Evolutionary conservation across 1,140 invertebrate species (phyloP).

Genomic region (Drosophila navojoa): DNA sequence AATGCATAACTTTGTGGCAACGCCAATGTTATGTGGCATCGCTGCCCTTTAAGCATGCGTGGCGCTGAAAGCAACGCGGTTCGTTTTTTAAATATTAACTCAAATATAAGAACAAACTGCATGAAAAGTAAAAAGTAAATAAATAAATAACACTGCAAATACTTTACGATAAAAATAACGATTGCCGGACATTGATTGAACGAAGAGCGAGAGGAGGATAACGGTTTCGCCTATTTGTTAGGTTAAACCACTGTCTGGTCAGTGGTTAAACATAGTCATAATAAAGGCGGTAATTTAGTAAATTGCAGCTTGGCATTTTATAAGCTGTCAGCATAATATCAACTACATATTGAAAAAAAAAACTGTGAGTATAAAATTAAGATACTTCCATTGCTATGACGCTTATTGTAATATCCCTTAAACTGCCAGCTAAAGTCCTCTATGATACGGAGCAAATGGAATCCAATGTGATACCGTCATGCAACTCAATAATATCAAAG

Average conservation of each 20-base stretch:
- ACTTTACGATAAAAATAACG: background rate
- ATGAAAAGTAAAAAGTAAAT: background rate
- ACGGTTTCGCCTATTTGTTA: no score
- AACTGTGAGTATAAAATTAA: background rate
- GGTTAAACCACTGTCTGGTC: no score
- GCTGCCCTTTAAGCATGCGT: slow-evolving; percentile 1
- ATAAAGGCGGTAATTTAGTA: slow-evolving; percentile 2
- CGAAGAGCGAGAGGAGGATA: background rate
- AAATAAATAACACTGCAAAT: background rate
- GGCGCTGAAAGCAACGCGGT: background rate
- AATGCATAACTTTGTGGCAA: background rate
- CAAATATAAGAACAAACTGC: no score
- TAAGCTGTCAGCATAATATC: slow-evolving; percentile 13
- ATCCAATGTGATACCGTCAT: background rate
- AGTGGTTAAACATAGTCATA: background rate
- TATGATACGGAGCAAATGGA: background rate
- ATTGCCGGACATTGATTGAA: no score
- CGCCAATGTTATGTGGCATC: background rate
- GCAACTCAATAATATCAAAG: background rate
- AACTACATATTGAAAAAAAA: background rate
- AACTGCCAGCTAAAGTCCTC: background rate
- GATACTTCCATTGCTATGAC: background rate
- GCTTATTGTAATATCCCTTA: background rate
- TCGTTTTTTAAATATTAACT: no score
- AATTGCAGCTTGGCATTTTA: slow-evolving; percentile 16